phyloP scores from a whole-genome alignment of 2,113 vertebrate genomes.

The Hippocampus abdominalis region DNA sequence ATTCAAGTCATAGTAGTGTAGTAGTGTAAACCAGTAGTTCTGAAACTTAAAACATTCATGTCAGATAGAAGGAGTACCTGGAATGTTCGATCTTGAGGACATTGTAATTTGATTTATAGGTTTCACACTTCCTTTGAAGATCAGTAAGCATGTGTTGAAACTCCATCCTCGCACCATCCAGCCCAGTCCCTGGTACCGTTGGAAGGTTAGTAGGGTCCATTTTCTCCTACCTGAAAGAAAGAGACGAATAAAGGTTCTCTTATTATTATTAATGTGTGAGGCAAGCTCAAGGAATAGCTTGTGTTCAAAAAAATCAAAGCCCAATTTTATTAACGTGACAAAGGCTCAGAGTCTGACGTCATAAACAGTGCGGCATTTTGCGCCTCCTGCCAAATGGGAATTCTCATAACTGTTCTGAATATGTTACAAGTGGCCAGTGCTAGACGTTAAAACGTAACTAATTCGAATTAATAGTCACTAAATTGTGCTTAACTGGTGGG shows the following conservation, averaged over 20 bases:
- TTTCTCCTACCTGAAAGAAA: slow-evolving; percentile 10
- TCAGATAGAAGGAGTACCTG: slow-evolving; percentile 72
- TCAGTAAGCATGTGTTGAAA: slow-evolving; percentile 86
- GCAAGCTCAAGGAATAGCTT: neutral
- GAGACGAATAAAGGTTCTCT: neutral
- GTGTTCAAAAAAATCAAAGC: neutral
- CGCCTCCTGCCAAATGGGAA: neutral
- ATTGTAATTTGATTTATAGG: slow-evolving; percentile 87
- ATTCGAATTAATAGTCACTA: neutral
- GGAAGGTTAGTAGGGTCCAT: slow-evolving; percentile 57
- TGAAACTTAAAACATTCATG: neutral
- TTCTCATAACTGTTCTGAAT: neutral
- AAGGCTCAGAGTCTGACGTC: neutral
- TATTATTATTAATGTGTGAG: neutral
- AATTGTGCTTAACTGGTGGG: neutral
- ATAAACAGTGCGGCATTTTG: neutral
- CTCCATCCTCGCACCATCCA: slow-evolving; percentile 73
- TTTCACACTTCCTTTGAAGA: slow-evolving; percentile 82
- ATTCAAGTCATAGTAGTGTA: too few species aligned
- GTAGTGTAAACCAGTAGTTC: neutral
- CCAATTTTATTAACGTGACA: neutral
- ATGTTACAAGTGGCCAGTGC: neutral
- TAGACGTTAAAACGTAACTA: neutral
- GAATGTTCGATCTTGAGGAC: slow-evolving; percentile 81
- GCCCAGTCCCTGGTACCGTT: slow-evolving; percentile 67